A percentile compares a stretch with the other conserved stretches of the same genome.
Conservation (phyloP, 2,888 invertebrate species). For the Rhagium mordax region DNA sequence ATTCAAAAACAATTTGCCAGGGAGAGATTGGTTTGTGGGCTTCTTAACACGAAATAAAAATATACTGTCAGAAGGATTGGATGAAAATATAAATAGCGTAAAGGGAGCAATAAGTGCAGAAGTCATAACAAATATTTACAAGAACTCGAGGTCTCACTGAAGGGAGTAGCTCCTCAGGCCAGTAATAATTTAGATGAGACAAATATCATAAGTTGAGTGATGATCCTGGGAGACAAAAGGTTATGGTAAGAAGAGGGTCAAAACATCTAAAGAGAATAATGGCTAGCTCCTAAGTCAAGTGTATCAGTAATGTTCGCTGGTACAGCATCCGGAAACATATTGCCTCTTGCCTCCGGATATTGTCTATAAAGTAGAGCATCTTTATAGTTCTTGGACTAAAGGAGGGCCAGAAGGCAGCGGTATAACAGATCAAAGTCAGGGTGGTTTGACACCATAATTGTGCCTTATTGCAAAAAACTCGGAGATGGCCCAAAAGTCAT, state of each 20-base stretch:
- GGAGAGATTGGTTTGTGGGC: too few relatives aligned
- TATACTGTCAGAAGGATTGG: too few relatives aligned
- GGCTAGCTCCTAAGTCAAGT: background rate
- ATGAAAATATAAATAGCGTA: too few relatives aligned
- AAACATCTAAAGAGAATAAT: background rate
- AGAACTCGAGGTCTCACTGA: too few relatives aligned
- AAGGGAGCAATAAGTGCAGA: too few relatives aligned
- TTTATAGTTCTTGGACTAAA: background rate
- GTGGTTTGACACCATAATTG: background rate
- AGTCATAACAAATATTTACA: too few relatives aligned
- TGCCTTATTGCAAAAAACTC: background rate
- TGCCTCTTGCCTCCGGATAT: background rate
- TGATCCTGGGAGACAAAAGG: background rate
- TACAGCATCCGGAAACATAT: background rate
- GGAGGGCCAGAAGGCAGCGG: background rate
- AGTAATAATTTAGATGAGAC: too few relatives aligned
- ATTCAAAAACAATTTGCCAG: too few relatives aligned
- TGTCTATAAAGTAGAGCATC: background rate
- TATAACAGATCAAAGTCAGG: background rate
- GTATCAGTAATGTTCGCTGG: conserved; percentile 1
- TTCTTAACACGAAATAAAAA: too few relatives aligned
- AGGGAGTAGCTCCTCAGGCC: too few relatives aligned
- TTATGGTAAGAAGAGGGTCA: background rate
- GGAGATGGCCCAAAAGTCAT: background rate
- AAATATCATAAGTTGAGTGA: background rate